Percentiles rank a stretch among this genome's conserved stretches.
Evolutionary conservation across 2,888 invertebrate species (phyloP).

Genomic region (Luffia ferchaultella): DNA sequence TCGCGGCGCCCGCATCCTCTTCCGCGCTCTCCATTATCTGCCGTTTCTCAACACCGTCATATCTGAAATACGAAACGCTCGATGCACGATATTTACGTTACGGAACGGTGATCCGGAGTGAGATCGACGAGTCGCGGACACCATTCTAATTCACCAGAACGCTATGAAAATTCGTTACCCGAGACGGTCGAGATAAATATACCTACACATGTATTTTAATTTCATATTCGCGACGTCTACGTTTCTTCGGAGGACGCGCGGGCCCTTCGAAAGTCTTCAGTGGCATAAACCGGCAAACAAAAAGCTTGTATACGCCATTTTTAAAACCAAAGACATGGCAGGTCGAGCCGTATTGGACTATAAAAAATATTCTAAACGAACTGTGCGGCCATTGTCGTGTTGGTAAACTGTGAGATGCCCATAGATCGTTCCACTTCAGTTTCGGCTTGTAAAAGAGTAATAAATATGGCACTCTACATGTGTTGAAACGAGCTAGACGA

Average conservation of each 20-base stretch:
- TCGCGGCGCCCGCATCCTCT: constrained; percentile 64
- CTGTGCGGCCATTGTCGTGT: constrained; percentile 67
- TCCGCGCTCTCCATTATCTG: constrained; percentile 67
- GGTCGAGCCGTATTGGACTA: constrained; percentile 60
- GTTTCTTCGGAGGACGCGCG: constrained; percentile 43
- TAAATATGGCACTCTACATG: constrained; percentile 57
- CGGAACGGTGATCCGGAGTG: constrained; percentile 59
- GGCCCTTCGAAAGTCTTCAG: constrained; percentile 55
- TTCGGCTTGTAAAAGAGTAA: constrained; percentile 59
- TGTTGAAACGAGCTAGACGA: constrained; percentile 57
- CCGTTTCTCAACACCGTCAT: constrained; percentile 59
- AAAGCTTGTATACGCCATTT: constrained; percentile 71
- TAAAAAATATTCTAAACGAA: constrained; percentile 61
- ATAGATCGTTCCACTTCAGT: constrained; percentile 62
- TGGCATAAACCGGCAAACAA: constrained; percentile 68
- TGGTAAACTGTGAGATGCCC: constrained; percentile 65
- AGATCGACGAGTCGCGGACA: constrained; percentile 63
- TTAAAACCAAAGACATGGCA: constrained; percentile 69
- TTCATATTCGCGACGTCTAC: constrained; percentile 62
- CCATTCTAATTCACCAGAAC: constrained; percentile 67
- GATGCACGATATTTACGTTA: constrained; percentile 61
- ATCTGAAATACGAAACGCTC: constrained; percentile 62
- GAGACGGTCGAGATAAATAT: constrained; percentile 56
- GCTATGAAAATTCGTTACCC: constrained; percentile 57
- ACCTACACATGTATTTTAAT: constrained; percentile 64